These are phyloP conservation scores for Bufotes viridis DNA, from an alignment of 2,797 vertebrate species.

Conservation along the genomic window DNA sequence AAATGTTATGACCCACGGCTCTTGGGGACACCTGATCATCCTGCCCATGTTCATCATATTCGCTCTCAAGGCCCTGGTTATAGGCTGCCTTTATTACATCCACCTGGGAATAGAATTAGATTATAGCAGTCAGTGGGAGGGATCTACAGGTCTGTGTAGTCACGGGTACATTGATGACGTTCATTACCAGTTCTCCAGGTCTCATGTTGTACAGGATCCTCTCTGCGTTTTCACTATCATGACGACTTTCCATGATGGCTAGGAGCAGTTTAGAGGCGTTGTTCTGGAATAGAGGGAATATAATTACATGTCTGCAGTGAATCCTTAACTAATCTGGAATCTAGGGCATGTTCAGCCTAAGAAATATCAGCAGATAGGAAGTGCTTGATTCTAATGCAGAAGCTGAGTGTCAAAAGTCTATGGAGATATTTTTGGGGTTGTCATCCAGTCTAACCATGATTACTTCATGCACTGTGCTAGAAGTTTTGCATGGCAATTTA, in stretches of 20 bases:
- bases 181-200: slow-evolving; percentile 89
- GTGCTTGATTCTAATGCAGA: no score
- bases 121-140: slow-evolving; percentile 26
- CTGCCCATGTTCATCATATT: slow-evolving; percentile 75
- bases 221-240: slow-evolving; percentile 96
- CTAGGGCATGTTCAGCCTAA: neutral
- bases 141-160: neutral
- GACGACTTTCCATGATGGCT: slow-evolving; percentile 98
- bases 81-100: slow-evolving; percentile 96
- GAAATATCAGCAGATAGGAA: no score
- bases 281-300: slow-evolving; percentile 77
- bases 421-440: neutral
- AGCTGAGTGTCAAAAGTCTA: neutral
- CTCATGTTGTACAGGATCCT: slow-evolving; percentile 98
- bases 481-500: neutral
- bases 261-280: slow-evolving; percentile 96
- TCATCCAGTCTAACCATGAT: neutral
- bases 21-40: slow-evolving; percentile 87
- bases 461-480: no score
- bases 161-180: neutral
- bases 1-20: slow-evolving; percentile 98
- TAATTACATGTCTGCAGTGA: neutral
- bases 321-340: neutral
- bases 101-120: slow-evolving; percentile 75
- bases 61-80: slow-evolving; percentile 83